phyloP scores from a whole-genome alignment of 1,140 invertebrate genomes.

The Colletes gigas region DNA sequence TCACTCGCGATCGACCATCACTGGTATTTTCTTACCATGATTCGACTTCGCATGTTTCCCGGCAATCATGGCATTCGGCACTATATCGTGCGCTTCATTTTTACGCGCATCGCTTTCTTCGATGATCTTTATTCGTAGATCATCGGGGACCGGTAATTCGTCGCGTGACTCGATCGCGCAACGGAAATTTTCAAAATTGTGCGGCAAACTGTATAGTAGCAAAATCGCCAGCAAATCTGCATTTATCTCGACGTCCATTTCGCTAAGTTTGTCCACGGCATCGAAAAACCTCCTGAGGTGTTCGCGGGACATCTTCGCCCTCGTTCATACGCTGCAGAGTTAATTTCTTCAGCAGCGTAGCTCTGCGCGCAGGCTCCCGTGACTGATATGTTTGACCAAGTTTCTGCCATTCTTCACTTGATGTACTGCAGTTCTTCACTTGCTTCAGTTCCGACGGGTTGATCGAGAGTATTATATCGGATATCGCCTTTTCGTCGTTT shows the following conservation, averaged over 20 bases:
- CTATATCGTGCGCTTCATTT: neutral
- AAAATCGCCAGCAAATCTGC: conserved; percentile 5
- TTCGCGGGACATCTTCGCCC: neutral
- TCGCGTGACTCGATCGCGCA: conserved; percentile 24
- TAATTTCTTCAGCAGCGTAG: conserved; percentile 7
- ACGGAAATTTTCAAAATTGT: conserved; percentile 11
- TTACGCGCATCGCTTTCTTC: conserved; percentile 4
- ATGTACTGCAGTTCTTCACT: too few relatives aligned
- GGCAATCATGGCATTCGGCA: neutral
- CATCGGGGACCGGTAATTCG: neutral
- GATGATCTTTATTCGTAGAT: neutral
- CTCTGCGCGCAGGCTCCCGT: neutral
- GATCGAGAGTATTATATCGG: too few relatives aligned
- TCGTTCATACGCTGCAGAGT: neutral
- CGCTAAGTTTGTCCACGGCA: neutral
- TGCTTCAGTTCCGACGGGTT: too few relatives aligned
- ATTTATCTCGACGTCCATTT: neutral
- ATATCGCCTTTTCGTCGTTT: neutral
- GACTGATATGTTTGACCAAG: too few relatives aligned
- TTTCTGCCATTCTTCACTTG: too few relatives aligned
- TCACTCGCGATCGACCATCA: neutral
- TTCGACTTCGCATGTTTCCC: neutral
- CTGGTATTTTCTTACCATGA: neutral
- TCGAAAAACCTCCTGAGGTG: conserved; percentile 10
- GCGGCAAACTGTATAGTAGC: conserved; percentile 7